Evolutionary conservation across 2,113 vertebrate species (phyloP).

Genomic region (Symphodus melops): DNA sequence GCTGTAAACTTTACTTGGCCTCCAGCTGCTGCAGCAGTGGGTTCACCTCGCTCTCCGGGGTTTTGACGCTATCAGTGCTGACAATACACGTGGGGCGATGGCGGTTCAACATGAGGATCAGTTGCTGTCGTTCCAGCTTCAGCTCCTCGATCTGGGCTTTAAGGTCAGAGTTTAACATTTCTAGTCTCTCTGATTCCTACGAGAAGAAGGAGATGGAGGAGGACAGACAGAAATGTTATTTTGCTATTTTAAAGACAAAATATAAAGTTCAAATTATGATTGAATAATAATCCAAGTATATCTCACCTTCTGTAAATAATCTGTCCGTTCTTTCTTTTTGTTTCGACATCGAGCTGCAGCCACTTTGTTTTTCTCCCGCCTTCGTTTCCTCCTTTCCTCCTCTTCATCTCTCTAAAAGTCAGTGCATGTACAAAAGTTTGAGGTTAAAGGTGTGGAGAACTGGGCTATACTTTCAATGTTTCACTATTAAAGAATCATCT

Average conservation of each 20-base stretch:
- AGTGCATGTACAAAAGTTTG: conserved; percentile 4
- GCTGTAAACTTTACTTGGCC: conserved; percentile 85
- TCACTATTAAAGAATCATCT: background rate
- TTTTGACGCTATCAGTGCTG: conserved; percentile 93
- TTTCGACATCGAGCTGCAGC: conserved; percentile 96
- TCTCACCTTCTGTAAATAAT: conserved; percentile 94
- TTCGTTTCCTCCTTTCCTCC: conserved; percentile 93
- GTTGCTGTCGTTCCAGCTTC: conserved; percentile 94
- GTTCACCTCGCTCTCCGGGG: conserved; percentile 89
- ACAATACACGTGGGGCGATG: conserved; percentile 97
- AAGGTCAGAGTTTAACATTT: conserved; percentile 95
- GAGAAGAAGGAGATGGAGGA: background rate
- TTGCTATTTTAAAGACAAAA: background rate
- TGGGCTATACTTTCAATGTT: background rate
- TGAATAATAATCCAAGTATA: background rate
- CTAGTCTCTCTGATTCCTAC: conserved; percentile 94
- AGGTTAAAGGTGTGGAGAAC: conserved; percentile 4
- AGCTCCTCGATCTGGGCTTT: conserved; percentile 97
- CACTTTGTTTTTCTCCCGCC: conserved; percentile 98
- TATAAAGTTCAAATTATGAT: background rate
- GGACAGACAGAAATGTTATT: no score
- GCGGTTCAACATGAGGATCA: conserved; percentile 95
- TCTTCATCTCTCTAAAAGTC: conserved; percentile 90
- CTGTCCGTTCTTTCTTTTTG: conserved; percentile 98
- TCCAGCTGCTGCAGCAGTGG: conserved; percentile 91